Evolutionary conservation across 2,888 invertebrate genomes (phyloP).

Genomic region (Oligia fasciuncula): DNA sequence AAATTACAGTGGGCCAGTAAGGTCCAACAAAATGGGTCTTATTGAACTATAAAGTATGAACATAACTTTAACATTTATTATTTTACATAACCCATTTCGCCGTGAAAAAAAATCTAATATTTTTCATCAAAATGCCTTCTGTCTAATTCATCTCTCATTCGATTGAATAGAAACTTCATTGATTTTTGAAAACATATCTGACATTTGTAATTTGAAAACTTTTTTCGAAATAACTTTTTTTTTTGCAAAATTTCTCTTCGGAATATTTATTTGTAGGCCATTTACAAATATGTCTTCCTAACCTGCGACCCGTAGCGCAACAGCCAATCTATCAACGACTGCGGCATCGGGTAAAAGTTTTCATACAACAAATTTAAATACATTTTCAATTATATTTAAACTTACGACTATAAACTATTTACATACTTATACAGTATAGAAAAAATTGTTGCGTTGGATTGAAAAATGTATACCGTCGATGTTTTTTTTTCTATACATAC

Average conservation of each 20-base stretch:
- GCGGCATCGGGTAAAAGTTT: not conserved
- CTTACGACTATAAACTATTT: constrained; percentile 22
- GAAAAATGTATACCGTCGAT: not conserved
- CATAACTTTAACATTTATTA: not conserved
- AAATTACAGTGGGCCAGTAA: not conserved
- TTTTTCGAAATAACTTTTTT: not conserved
- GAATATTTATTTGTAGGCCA: not conserved
- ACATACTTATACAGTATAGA: constrained; percentile 21
- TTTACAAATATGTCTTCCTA: constrained; percentile 8
- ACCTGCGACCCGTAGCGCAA: not conserved
- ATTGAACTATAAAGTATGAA: not conserved
- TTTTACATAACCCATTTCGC: not conserved
- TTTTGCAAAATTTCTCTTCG: not conserved
- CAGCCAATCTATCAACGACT: not conserved
- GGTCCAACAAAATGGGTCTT: constrained; percentile 13
- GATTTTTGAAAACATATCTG: constrained; percentile 26
- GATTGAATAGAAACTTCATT: constrained; percentile 17
- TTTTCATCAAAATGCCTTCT: not conserved
- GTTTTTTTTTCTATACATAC: not conserved
- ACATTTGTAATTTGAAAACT: constrained; percentile 20
- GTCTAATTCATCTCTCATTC: constrained; percentile 13
- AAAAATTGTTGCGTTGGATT: constrained; percentile 26
- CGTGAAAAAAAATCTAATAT: not conserved
- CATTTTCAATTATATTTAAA: constrained; percentile 14
- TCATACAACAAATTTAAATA: constrained; percentile 11